Evolutionary conservation across 2,113 vertebrate species (phyloP), one percentile per base, ranked within the genome.

Genomic region (Tor tambroides): DNA sequence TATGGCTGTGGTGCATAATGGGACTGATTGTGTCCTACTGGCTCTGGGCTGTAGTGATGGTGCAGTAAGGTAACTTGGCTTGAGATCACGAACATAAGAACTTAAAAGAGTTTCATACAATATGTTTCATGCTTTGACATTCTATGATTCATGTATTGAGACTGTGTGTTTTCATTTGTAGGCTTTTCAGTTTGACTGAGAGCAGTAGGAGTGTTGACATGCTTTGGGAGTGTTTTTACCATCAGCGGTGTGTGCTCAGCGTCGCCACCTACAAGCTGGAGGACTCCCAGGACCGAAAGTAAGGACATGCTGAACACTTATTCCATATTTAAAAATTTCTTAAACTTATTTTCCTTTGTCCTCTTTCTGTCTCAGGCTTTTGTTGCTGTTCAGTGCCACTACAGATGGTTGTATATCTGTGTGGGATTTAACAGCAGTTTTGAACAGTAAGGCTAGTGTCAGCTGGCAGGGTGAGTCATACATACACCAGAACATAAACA

Each of bases 191-290:
- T 10, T 88, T 98, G 80, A 92, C 88, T 86, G 96, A 97, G 91
- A 89, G 69, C 0, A 85, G 93, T 23, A 93, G 11, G 85, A 94
- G 91, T 54, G 89, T 98, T 38, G 91, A 94, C 76, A 93, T 98
- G 80, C 85, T 97, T 21, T 97, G 96, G 5, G 98, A 99, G 91
- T 96, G 94, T 0, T 98, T 97, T 90, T 89, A 97, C 87, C 98
- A 99, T 87, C 94, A 97, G 91, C 95, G 97, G n/a, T 99, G 98
- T 83, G 97, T 99, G 85, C 97, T 99, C 90, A 97, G 96, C 87
- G 94, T 98, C 65, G 93, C 96, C 85, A 84, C 94, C 0, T 96
- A 95, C 1, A 56, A 87, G 0, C 3, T 32, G 26, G 79, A 92
- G 83, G 92, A 93, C 67, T 88, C 32, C 89, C 71, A 77, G 89